These are phyloP conservation scores for Toxotes jaculatrix DNA, from an alignment of 2,113 vertebrate genomes.

Conservation along the genomic window DNA sequence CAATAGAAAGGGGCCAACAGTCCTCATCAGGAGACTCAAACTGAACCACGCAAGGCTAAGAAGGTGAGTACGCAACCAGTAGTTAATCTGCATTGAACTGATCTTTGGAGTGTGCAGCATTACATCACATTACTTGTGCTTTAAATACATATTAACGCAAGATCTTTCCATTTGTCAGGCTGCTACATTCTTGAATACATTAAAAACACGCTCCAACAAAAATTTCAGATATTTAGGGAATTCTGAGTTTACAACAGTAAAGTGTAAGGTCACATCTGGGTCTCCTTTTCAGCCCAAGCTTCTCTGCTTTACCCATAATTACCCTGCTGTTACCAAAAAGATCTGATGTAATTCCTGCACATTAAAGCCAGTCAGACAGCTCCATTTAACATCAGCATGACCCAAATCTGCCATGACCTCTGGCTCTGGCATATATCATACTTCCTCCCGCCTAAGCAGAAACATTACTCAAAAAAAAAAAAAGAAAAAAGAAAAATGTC, in stretches of 20 bases:
- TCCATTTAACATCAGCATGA: constrained; percentile 60
- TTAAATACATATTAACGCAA: not conserved
- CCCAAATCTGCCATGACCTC: constrained; percentile 64
- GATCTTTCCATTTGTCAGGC: not conserved
- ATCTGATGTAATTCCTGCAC: constrained; percentile 53
- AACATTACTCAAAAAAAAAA: constrained; percentile 34
- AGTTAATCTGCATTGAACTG: constrained; percentile 15
- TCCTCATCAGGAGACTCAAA: constrained; percentile 3
- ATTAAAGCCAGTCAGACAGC: constrained; percentile 46
- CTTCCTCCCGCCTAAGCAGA: constrained; percentile 51
- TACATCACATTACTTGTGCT: not conserved
- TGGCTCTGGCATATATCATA: constrained; percentile 71
- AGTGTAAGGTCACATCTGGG: constrained; percentile 43
- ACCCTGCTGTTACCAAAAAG: constrained; percentile 43
- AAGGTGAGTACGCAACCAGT: constrained; percentile 10
- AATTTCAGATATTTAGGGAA: constrained; percentile 42
- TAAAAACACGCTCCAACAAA: not conserved
- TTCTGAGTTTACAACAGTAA: constrained; percentile 11
- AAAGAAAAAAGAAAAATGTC: constrained; percentile 1
- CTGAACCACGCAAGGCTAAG: constrained; percentile 17
- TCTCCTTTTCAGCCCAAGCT: constrained; percentile 16
- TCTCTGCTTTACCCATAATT: constrained; percentile 56
- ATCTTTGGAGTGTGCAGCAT: constrained; percentile 10
- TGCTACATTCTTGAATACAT: not conserved
- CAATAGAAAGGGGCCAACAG: constrained; percentile 32